Percentiles rank a stretch among this genome's conserved stretches.
phyloP scores from a whole-genome alignment of 2,113 vertebrate species.

The Colossoma macropomum region DNA sequence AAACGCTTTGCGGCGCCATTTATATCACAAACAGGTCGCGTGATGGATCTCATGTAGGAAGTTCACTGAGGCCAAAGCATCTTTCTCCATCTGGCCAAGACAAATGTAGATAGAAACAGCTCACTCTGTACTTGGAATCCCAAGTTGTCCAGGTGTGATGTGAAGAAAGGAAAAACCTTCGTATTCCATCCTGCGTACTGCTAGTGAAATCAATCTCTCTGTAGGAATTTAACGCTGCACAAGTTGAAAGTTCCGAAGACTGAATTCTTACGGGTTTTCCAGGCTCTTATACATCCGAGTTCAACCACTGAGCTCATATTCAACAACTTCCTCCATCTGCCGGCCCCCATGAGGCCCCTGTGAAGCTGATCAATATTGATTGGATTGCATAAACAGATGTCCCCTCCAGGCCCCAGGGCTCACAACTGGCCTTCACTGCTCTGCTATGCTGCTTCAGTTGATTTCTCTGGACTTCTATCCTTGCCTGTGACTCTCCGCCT shows the following conservation, averaged over 20 bases:
- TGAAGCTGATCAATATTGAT: not conserved
- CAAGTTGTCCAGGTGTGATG: constrained; percentile 24
- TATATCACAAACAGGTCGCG: constrained; percentile 19
- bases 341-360: not conserved
- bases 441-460: no score
- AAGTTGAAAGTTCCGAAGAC: not conserved
- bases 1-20: constrained; percentile 15
- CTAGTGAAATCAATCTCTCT: not conserved
- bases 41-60: constrained; percentile 40
- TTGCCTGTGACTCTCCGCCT: not conserved
- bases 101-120: not conserved
- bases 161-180: not conserved
- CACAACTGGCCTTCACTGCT: not conserved
- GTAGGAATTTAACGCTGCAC: not conserved
- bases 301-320: not conserved
- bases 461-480: not conserved
- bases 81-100: constrained; percentile 29
- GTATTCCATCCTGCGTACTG: not conserved
- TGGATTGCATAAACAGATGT: not conserved
- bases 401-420: not conserved
- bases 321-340: not conserved
- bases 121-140: not conserved
- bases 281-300: not conserved
- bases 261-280: not conserved
- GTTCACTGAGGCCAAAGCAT: constrained; percentile 26